Evolutionary conservation across 1,140 invertebrate species (phyloP), one percentile per base, ranked within the genome.

Genomic region (Leptinotarsa texana): DNA sequence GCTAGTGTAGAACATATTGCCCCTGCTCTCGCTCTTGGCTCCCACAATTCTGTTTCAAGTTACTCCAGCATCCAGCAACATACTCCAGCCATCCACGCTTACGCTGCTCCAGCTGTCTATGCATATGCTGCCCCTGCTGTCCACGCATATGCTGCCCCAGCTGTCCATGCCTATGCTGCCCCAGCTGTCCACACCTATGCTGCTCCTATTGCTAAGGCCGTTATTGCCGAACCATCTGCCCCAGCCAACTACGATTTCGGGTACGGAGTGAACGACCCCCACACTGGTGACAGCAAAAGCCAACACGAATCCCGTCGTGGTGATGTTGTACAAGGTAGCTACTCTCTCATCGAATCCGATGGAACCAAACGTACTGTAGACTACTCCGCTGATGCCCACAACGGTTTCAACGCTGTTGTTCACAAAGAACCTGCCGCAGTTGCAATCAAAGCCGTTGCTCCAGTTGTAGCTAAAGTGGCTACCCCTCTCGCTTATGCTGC

Each of bases 321-420:
- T 61, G 79, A 82, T 61, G 69, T 73, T 49, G 77, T 78, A 15
- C 62, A 72, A 15, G 90, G 90, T 51, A 87, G 87, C 49, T 91
- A 91, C 84, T 90, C 89, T 2, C 82, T 91, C 18, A 86, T 89
- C 21, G 90, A 92, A 75, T 88, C 90, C 89, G 90, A 70, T 87
- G 87, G 61, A 90, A 24, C 86, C 89, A 27, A 90, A 91, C 75
- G 88, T 89, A 3, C 90, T 90, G 90, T 91, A 3, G 89, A 91
- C 77, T 91, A 92, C 82, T 90, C 89, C 6, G 89, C 62, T 69
- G 15, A 51, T 69, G 18, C 15, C 0, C 33, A 69, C 15, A 69
- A 51, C 17, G 48, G 33, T 18, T 17, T 69, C 27, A 69, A 67
- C 24, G 62, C 51, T 49, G 69, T 15, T 63, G 63, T 73, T 8